phyloP scores from a whole-genome alignment of 2,888 invertebrate species.

The Dexiosoma caninum region DNA sequence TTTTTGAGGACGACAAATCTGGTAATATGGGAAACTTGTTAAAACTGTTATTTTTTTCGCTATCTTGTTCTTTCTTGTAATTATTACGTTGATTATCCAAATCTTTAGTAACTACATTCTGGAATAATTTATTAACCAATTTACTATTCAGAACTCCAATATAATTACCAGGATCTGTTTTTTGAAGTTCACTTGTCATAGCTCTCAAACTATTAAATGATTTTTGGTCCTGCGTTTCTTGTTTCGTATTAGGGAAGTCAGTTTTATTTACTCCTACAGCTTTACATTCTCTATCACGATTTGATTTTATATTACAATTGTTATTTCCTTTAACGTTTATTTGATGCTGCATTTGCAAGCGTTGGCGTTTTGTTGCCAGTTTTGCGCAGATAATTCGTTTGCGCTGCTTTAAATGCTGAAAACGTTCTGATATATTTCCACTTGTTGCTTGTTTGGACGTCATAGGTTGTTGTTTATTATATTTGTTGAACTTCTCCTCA shows the following conservation, averaged over 20 bases:
- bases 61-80: conserved; percentile 61
- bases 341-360: conserved; percentile 39
- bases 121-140: background rate
- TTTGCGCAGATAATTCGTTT: conserved; percentile 47
- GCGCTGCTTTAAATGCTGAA: conserved; percentile 38
- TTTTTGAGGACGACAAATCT: background rate
- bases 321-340: background rate
- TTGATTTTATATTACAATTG: conserved; percentile 6
- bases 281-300: conserved; percentile 38
- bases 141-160: background rate
- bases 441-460: background rate
- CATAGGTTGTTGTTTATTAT: background rate
- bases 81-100: background rate
- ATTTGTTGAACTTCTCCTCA: too few species aligned
- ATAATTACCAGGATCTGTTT: too few species aligned
- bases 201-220: too few species aligned
- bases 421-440: background rate
- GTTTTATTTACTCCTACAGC: too few species aligned
- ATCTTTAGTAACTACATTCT: background rate
- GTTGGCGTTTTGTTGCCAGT: conserved; percentile 35
- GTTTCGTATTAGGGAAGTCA: too few species aligned
- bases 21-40: conserved; percentile 64
- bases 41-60: conserved; percentile 65
- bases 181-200: too few species aligned
- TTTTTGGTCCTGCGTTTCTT: too few species aligned